phyloP scores from a whole-genome alignment of 2,113 vertebrate genomes.

The Ctenomys sociabilis region DNA sequence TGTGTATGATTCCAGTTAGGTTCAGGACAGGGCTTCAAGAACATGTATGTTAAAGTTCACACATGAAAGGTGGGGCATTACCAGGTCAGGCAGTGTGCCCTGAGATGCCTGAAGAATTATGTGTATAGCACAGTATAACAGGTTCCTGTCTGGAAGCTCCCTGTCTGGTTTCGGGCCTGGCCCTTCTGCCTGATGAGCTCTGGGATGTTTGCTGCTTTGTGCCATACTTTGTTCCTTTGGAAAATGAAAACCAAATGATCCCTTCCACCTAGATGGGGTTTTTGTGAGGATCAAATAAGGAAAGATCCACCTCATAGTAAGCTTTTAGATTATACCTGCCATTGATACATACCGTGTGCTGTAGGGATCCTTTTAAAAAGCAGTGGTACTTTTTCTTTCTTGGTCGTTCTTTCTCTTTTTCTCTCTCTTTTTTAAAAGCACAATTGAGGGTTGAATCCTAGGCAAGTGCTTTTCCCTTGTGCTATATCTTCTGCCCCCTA shows the following conservation, averaged over 20 bases:
- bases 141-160: neutral
- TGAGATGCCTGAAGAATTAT: neutral
- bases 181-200: neutral
- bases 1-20: neutral
- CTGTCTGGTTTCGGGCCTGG: neutral
- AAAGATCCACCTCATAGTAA: no score
- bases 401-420: neutral
- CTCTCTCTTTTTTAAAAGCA: neutral
- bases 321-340: neutral
- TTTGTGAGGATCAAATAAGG: neutral
- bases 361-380: neutral
- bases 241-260: neutral
- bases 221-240: neutral
- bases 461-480: neutral
- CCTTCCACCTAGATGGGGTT: neutral
- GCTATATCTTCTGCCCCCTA: neutral
- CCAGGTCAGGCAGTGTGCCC: neutral
- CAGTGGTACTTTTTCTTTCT: neutral
- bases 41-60: neutral
- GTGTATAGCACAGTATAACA: accelerated
- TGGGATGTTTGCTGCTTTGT: neutral
- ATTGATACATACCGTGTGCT: neutral
- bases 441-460: no score
- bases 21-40: neutral
- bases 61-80: neutral